phyloP scores from a whole-genome alignment of 1,140 invertebrate species.

The Epicauta chinensis region DNA sequence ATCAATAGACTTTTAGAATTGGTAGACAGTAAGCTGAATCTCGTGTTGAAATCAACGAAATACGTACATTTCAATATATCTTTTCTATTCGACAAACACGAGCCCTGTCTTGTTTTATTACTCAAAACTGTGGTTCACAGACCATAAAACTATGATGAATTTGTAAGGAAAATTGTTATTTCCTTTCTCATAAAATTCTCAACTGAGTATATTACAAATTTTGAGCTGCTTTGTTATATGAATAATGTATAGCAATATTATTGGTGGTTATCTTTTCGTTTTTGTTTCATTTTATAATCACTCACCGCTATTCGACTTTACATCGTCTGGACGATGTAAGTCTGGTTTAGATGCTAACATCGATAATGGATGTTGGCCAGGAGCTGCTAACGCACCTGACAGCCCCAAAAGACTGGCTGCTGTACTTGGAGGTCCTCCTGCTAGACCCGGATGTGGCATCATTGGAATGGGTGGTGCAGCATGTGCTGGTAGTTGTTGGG shows the following conservation, averaged over 20 bases:
- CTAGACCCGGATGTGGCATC: conserved; percentile 67
- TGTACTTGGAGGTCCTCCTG: conserved; percentile 55
- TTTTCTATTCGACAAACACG: conserved; percentile 5
- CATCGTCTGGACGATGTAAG: conserved; percentile 57
- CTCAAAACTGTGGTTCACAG: conserved; percentile 10
- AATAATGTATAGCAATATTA: too few species aligned
- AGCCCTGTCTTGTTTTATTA: conserved; percentile 15
- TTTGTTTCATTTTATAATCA: conserved; percentile 17
- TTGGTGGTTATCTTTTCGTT: too few species aligned
- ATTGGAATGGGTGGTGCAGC: conserved; percentile 66
- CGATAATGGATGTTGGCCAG: conserved; percentile 60
- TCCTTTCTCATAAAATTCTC: conserved; percentile 1
- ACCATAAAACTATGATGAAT: conserved; percentile 10
- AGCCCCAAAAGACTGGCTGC: conserved; percentile 52
- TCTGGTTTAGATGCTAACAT: conserved; percentile 67
- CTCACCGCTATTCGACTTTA: conserved; percentile 64
- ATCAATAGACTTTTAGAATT: conserved; percentile 15
- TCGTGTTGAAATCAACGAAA: conserved; percentile 5
- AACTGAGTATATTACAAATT: background rate
- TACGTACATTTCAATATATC: conserved; percentile 13
- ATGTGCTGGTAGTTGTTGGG: conserved; percentile 72
- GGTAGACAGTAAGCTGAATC: conserved; percentile 8
- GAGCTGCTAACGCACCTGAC: conserved; percentile 48
- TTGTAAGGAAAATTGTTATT: conserved; percentile 13
- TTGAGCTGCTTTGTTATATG: too few species aligned